Evolutionary conservation across 2,113 vertebrate species (phyloP), one percentile per base, ranked within the genome.

Genomic region (Tonatia bakeri): DNA sequence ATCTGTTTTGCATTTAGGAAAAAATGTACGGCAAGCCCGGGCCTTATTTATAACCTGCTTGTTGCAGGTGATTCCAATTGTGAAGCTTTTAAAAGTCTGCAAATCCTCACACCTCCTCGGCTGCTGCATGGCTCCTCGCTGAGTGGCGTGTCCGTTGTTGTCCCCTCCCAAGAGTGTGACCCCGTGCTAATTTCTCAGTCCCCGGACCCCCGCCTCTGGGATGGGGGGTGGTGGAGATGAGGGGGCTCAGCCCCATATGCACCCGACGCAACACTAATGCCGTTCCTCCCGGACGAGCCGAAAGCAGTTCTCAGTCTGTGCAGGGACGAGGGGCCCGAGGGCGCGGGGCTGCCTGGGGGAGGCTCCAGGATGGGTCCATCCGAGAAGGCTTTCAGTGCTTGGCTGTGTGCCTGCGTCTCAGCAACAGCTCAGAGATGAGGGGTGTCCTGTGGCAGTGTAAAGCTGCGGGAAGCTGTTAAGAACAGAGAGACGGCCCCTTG

Each of bases 1-100:
- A 96, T 36, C 95, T 87, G 97, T 82, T 97, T 96, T 83, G 87
- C 90, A 52, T 96, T 94, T 56, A 94, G 84, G 79, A 33, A 26
- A 95, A 54, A 12, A 19, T 6, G 8, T 11, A 14, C 26, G 1
- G 56, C 0, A 45, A 50, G 4, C 13, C 6, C 26, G 3, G 14
- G 73, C 52, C 69, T 76, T 67, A 24, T 61, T 50, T 45, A 33
- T 67, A 79, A 20, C 96, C 95, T 73, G 72, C 91, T 92, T 82
- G 50, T 17, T 45, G 90, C 93, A 96, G 97, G 85, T 5, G 36
- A 85, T 86, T 67, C 87, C 85, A 91, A 36, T 92, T 1, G 1
- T 19, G 67, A 0, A 0, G 69, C 52, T 86, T 69, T 0, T 1
- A 90, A 93, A 14, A 0, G 86, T 87, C 85, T 95, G 97, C 88